phyloP scores from a whole-genome alignment of 1,140 invertebrate species.

The Zaprionus lachaisei region DNA sequence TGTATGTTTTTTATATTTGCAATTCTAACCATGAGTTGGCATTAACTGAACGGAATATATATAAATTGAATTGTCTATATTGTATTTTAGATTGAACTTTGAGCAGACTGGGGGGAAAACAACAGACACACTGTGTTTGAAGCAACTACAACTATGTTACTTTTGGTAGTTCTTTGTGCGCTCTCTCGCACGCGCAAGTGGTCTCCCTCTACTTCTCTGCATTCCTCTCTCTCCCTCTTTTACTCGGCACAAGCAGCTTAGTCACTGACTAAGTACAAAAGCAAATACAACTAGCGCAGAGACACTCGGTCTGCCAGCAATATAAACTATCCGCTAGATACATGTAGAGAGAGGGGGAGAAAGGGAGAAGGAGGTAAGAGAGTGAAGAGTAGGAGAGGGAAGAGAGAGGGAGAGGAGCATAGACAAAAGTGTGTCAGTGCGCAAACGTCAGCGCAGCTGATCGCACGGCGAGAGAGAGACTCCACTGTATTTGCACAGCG shows the following conservation, averaged over 20 bases:
- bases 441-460: constrained; percentile 77
- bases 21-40: constrained; percentile 63
- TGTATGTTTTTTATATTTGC: constrained; percentile 33
- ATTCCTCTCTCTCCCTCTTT: background rate
- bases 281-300: constrained; percentile 51
- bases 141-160: constrained; percentile 22
- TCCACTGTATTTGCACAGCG: background rate
- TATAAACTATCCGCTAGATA: constrained; percentile 56
- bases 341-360: constrained; percentile 3
- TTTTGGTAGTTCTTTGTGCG: constrained; percentile 27
- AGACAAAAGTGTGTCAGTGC: constrained; percentile 75
- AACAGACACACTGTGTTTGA: constrained; percentile 11
- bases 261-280: constrained; percentile 51
- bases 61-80: constrained; percentile 22
- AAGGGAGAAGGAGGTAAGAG: constrained; percentile 5
- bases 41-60: constrained; percentile 27
- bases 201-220: background rate
- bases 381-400: too few species aligned
- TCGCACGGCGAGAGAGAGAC: constrained; percentile 44
- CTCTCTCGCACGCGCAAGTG: background rate
- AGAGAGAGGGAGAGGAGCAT: background rate
- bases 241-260: constrained; percentile 20
- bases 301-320: constrained; percentile 70
- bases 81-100: constrained; percentile 33
- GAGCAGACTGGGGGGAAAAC: constrained; percentile 28